Base-by-base conservation (phyloP, 37 sponge, comb jelly and placozoan species). In the Dysidea cf. avara region DNA sequence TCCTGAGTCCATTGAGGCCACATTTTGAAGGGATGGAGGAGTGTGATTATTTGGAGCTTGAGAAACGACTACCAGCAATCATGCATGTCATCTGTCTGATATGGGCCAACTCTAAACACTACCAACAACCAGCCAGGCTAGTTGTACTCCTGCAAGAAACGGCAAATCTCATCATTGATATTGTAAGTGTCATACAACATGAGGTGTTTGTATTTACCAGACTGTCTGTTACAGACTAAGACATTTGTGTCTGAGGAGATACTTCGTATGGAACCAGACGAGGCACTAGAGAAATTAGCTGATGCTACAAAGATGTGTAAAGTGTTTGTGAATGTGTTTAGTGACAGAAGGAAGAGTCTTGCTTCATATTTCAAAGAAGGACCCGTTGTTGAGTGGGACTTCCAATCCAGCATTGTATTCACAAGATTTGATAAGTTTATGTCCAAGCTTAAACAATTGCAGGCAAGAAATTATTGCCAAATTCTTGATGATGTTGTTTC, bases 111-210 rank as follows among this genome's bases (percentile, higher is more conserved):
- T 91, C 71, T 35, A 39, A 50, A 20, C 86, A 90, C 83, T 97
- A 97, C 77, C 71, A 81, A 37, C 84, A 91, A 61, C 99, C 95
- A 28, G 72, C 89, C 46, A 64, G 93, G 18, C 64, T 97, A 26
- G 82, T 97, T 7, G 87, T 94, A 22, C 81, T 97, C 1, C 78
- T 97, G 14, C 96, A 94, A 57, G 99, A 97, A 72, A 39, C 91
- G 1, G 79, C 89, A 47, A 97, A 97, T 72, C 72, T 86, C 31
- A 40, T 97, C 69, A 87, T 97, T 61, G 83, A 91, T 32, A 37
- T 94, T 68, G 96, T 94, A 67, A 50, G 85, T 48, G n/a, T 43
- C 5, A 43, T 9, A 9, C 5, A 43, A 43, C 46, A 43, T 43
- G 46, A 12, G 7, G 9, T 43, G 7, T n/a, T 43, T 43, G 46